Conservation (phyloP, 2,113 vertebrate species). For the Vidua chalybeata region DNA sequence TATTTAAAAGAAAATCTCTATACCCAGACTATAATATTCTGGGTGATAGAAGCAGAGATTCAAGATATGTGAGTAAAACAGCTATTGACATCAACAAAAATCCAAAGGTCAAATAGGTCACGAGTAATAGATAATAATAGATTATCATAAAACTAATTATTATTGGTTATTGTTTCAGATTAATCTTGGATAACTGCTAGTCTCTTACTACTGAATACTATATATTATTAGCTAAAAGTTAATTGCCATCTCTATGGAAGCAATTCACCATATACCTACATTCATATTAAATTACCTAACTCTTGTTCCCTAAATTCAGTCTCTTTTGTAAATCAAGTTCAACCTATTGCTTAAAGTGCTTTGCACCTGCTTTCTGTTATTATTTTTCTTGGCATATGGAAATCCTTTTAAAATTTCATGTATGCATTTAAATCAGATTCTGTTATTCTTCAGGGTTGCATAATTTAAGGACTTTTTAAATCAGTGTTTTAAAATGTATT, state of each 20-base stretch:
- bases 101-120: neutral
- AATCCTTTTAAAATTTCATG: neutral
- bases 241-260: neutral
- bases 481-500: neutral
- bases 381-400: neutral
- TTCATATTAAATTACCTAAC: neutral
- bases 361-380: neutral
- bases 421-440: neutral
- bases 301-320: neutral
- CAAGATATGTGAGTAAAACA: neutral
- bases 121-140: neutral
- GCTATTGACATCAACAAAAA: neutral
- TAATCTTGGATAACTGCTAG: neutral
- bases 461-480: neutral
- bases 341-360: neutral
- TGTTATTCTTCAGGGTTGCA: neutral
- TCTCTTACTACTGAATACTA: neutral
- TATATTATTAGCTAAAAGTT: neutral
- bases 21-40: neutral
- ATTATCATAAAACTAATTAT: neutral
- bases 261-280: neutral
- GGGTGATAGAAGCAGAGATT: neutral
- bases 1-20: constrained; percentile 15
- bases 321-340: neutral
- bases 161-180: neutral